These are phyloP conservation scores for Leguminivora glycinivorella DNA, from an alignment of 1,140 invertebrate genomes.

Conservation along the genomic window DNA sequence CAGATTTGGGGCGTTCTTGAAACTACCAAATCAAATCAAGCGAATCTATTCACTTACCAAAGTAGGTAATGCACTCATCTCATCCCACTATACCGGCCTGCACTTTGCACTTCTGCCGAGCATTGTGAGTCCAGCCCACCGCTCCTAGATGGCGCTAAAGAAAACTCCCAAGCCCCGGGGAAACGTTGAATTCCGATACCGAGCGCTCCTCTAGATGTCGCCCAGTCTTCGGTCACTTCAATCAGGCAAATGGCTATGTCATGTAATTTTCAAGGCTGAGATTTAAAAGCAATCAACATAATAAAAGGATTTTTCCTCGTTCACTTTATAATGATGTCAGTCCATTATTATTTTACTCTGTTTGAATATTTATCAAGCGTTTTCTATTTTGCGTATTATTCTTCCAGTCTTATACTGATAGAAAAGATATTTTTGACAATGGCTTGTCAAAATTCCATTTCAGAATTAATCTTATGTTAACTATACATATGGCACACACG, in stretches of 20 bases:
- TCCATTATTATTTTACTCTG: not conserved
- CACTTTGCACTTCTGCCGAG: slow-evolving; percentile 1
- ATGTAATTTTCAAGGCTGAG: slow-evolving; percentile 8
- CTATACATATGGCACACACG: not conserved
- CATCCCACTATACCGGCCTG: not conserved
- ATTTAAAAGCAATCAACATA: slow-evolving; percentile 21
- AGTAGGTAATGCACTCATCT: slow-evolving; percentile 18
- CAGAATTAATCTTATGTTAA: not conserved
- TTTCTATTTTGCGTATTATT: slow-evolving; percentile 4
- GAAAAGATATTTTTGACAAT: not conserved
- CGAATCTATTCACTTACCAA: slow-evolving; percentile 14
- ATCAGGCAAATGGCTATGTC: slow-evolving; percentile 19
- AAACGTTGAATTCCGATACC: not conserved
- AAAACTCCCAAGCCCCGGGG: not conserved
- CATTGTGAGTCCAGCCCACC: not conserved
- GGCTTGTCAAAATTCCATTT: slow-evolving; percentile 5
- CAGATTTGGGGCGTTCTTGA: not conserved
- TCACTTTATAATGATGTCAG: slow-evolving; percentile 5
- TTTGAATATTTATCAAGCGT: slow-evolving; percentile 1
- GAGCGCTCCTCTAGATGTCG: slow-evolving; percentile 17
- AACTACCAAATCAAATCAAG: slow-evolving; percentile 8
- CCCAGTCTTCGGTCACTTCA: not conserved
- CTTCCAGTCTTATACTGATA: not conserved
- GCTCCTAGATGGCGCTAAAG: slow-evolving; percentile 23
- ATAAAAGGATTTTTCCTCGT: not conserved